These are phyloP conservation scores for Oceanites oceanicus DNA, from an alignment of 2,113 vertebrate species.

Conservation along the genomic window DNA sequence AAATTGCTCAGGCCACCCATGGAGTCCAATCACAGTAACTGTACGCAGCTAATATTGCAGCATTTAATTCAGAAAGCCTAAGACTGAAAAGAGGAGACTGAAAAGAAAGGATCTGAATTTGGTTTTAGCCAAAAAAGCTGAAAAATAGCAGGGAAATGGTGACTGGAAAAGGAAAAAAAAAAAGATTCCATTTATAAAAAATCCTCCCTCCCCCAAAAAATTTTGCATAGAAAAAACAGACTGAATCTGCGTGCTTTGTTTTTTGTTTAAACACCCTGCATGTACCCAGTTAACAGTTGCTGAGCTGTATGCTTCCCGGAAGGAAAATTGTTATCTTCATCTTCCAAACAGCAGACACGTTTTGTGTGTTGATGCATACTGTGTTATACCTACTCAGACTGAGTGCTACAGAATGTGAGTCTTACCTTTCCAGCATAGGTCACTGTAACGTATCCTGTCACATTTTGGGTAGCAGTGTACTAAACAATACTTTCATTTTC, in stretches of 20 bases:
- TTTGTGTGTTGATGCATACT: neutral
- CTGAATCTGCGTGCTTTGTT: neutral
- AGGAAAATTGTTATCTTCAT: neutral
- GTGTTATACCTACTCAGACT: neutral
- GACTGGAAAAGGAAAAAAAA: neutral
- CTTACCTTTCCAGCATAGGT: neutral
- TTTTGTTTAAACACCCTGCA: neutral
- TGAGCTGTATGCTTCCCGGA: neutral
- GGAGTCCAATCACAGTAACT: slow-evolving; percentile 29
- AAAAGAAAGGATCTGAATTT: slow-evolving; percentile 5
- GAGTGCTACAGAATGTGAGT: neutral
- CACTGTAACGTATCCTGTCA: neutral
- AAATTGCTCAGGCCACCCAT: slow-evolving; percentile 31
- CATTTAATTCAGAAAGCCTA: neutral
- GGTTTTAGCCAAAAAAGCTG: neutral
- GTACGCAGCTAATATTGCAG: slow-evolving; percentile 16
- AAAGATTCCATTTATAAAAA: neutral
- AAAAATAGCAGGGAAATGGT: neutral
- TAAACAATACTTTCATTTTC: neutral
- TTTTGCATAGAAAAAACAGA: neutral
- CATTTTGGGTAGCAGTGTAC: neutral
- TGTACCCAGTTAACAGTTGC: neutral
- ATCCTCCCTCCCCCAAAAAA: neutral
- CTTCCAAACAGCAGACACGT: neutral
- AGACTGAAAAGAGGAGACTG: neutral